These are phyloP conservation scores for Cassiopea andromeda DNA, from an alignment of 30 jellyfish, hydroid and myxozoan genomes.

Conservation along the genomic window DNA sequence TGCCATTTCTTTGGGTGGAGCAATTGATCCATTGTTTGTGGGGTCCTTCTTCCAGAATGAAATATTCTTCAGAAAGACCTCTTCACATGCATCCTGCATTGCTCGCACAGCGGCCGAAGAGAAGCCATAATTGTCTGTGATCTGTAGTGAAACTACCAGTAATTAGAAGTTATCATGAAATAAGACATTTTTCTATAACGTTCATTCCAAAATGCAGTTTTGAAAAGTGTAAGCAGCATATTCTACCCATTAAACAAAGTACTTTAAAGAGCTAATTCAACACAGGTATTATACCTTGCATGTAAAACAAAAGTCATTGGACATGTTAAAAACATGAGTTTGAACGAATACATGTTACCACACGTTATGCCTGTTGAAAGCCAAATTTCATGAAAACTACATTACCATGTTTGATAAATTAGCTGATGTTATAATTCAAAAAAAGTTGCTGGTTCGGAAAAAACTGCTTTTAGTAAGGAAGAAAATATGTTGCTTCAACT, in stretches of 20 bases:
- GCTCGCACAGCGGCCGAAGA: conserved; percentile 50
- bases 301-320: background rate
- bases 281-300: background rate
- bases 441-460: background rate
- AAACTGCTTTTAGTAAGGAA: no score
- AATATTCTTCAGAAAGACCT: conserved; percentile 6
- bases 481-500: background rate
- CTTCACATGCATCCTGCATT: conserved; percentile 25
- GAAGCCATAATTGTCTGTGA: conserved; percentile 31
- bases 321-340: no score
- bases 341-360: background rate
- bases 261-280: background rate
- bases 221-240: background rate
- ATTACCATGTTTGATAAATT: background rate
- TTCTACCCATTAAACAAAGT: background rate
- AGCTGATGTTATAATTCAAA: background rate
- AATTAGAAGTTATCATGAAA: no score
- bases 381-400: background rate
- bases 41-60: conserved; percentile 61
- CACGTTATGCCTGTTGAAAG: background rate
- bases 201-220: background rate
- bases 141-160: conserved; percentile 2
- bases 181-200: background rate
- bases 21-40: conserved; percentile 39
- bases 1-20: conserved; percentile 63